Evolutionary conservation across 2,113 vertebrate genomes (phyloP).

Genomic region (Rhagologus leucostigma): DNA sequence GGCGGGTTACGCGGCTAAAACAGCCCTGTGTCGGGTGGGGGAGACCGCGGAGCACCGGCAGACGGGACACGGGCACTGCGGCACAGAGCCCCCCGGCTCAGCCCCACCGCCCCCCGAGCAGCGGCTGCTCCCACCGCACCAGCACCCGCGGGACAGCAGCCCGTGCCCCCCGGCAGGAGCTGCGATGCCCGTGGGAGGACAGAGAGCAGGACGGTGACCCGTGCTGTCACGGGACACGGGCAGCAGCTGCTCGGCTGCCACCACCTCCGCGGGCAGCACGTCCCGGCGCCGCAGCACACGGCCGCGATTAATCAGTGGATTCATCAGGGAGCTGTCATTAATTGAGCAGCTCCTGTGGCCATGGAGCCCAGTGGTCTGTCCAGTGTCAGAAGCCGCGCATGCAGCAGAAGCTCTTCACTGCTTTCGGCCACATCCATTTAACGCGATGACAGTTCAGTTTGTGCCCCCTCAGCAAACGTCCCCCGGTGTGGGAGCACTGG

Average conservation of each 20-base stretch:
- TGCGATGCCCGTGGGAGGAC: not conserved
- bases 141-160: fast-evolving
- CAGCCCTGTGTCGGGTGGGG: not conserved
- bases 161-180: not conserved
- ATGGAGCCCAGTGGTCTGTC: not conserved
- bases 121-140: fast-evolving
- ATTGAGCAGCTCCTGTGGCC: conserved; percentile 2
- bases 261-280: not conserved
- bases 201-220: not conserved
- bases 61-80: not conserved
- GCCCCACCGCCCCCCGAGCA: not conserved
- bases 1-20: not conserved
- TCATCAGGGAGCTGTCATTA: not conserved
- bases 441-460: not conserved
- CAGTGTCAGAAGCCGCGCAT: not conserved
- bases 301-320: not conserved
- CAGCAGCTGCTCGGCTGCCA: not conserved
- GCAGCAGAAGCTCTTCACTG: not conserved
- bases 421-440: not conserved
- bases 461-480: conserved; percentile 41
- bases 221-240: not conserved
- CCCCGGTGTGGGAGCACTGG: conserved; percentile 9
- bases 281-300: not conserved
- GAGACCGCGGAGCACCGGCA: fast-evolving
- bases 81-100: not conserved